A percentile compares a stretch with the other conserved stretches of the same genome.
Conservation (phyloP, 2,888 invertebrate species). For the Limnephilus rhombicus region DNA sequence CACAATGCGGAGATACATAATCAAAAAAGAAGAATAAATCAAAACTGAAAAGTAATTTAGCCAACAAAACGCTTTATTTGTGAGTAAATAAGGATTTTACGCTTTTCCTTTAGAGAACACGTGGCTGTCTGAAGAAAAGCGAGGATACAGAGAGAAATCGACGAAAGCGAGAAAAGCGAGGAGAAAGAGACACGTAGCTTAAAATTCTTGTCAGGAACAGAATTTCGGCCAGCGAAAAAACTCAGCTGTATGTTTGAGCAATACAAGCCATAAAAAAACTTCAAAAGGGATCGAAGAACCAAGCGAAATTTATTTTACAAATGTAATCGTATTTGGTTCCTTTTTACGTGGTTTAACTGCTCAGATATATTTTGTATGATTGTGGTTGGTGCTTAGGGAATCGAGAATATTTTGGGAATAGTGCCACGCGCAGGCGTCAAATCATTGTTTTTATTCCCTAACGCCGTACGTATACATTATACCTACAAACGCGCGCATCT, state of each 20-base stretch:
- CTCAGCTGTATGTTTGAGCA: neutral
- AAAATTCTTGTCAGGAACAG: neutral
- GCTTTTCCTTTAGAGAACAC: neutral
- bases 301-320: neutral
- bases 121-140: neutral
- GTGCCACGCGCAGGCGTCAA: constrained; percentile 3
- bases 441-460: constrained; percentile 34
- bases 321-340: neutral
- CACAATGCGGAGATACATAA: neutral
- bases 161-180: neutral
- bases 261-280: neutral
- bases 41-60: neutral
- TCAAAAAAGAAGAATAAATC: neutral
- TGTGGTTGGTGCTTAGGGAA: neutral
- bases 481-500: neutral
- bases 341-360: neutral
- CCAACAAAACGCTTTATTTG: neutral
- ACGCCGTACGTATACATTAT: neutral
- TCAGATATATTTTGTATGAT: neutral
- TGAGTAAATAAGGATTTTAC: neutral
- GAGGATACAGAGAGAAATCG: neutral
- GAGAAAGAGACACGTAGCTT: neutral
- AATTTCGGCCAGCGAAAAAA: neutral
- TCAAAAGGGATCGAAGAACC: neutral
- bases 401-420: neutral